phyloP scores from a whole-genome alignment of 2,888 invertebrate genomes.

The Mythimna pallens region DNA sequence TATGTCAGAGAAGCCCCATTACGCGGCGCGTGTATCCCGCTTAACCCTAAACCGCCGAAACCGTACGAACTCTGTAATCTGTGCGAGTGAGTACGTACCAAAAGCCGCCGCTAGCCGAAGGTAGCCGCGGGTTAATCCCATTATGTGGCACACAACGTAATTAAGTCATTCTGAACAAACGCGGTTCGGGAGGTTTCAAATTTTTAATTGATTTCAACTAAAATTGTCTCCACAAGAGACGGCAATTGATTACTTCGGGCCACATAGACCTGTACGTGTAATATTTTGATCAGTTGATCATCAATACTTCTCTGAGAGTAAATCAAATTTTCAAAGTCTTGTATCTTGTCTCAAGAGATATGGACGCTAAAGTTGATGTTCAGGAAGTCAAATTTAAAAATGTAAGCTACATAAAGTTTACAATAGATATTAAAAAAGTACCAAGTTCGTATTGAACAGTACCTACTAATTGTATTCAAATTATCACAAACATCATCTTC shows the following conservation, averaged over 20 bases:
- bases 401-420: neutral
- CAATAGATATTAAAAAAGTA: neutral
- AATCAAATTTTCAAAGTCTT: neutral
- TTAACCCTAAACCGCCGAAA: conserved; percentile 89
- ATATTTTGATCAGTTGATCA: neutral
- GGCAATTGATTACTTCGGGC: neutral
- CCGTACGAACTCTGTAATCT: conserved; percentile 87
- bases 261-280: neutral
- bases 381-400: neutral
- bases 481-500: conserved; percentile 9
- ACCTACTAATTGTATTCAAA: neutral
- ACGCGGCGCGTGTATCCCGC: conserved; percentile 69
- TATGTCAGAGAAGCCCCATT: conserved; percentile 76
- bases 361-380: neutral
- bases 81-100: conserved; percentile 75
- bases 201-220: conserved; percentile 23
- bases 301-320: neutral
- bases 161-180: conserved; percentile 72
- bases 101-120: conserved; percentile 62
- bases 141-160: conserved; percentile 76
- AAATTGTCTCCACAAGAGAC: too few relatives aligned
- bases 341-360: neutral
- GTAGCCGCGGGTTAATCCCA: conserved; percentile 81
- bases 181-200: conserved; percentile 4
- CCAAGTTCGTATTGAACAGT: neutral